Conservation (phyloP, 2,888 invertebrate genomes). For the Ferrisia virgata region DNA sequence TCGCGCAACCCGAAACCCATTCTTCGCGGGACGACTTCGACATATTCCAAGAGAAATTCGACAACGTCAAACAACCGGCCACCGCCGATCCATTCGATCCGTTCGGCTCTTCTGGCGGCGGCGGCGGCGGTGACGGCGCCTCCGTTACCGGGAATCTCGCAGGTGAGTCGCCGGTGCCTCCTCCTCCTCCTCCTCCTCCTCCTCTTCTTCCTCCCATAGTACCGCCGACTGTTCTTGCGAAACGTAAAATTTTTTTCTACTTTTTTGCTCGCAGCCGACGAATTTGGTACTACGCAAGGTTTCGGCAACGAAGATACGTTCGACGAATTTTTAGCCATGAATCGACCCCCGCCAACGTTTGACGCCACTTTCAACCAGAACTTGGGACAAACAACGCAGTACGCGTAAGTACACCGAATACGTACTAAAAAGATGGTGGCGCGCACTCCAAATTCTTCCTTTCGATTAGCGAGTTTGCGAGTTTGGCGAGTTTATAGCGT, state of each 20-base stretch:
- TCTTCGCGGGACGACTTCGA: conserved; percentile 22
- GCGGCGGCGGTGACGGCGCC: no score
- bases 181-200: no score
- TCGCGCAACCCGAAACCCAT: neutral
- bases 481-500: no score
- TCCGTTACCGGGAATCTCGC: no score
- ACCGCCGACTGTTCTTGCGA: neutral
- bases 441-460: no score
- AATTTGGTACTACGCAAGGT: neutral
- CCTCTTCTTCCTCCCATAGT: no score
- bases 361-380: neutral
- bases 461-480: no score
- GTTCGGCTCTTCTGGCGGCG: neutral
- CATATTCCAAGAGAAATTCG: conserved; percentile 33
- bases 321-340: conserved; percentile 43
- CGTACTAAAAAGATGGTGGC: no score
- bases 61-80: neutral
- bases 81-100: conserved; percentile 37
- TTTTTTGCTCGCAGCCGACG: neutral
- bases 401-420: no score
- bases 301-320: conserved; percentile 40
- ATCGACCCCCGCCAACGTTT: neutral
- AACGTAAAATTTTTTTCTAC: neutral
- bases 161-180: neutral
- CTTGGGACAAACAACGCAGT: no score